Conservation (phyloP, 2,113 vertebrate genomes). For the Corythoichthys intestinalis region DNA sequence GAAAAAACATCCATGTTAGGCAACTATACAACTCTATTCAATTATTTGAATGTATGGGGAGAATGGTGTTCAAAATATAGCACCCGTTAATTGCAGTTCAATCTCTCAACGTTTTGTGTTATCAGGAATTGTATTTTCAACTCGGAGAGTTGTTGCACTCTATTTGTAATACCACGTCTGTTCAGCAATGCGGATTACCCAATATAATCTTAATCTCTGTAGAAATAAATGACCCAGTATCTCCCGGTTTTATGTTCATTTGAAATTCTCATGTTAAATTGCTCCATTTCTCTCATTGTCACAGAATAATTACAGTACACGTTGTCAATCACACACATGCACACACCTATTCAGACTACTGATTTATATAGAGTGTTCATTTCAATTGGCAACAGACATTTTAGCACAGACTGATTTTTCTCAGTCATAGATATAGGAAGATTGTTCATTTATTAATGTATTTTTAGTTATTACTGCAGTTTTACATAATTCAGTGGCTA, state of each 20-base stretch:
- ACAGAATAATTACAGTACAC: neutral
- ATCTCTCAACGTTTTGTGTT: no score
- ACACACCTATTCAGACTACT: neutral
- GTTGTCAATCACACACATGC: neutral
- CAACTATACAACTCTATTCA: no score
- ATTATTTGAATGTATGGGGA: no score
- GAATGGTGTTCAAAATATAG: no score
- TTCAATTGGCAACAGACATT: neutral
- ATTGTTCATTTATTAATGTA: no score
- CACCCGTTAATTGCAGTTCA: no score
- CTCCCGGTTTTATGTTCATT: neutral
- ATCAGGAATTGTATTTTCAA: no score
- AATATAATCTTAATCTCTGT: conserved; percentile 53
- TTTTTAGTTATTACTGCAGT: no score
- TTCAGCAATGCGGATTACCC: conserved; percentile 46
- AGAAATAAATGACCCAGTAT: conserved; percentile 42
- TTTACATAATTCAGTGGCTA: no score
- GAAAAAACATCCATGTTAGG: no score
- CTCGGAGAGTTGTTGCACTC: no score
- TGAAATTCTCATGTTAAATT: conserved; percentile 6
- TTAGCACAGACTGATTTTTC: neutral
- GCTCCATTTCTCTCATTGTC: neutral
- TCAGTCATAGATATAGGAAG: neutral
- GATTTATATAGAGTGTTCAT: neutral
- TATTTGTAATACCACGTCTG: neutral